Evolutionary conservation across 2,797 vertebrate genomes (phyloP).

Genomic region (Acanthurus tractus): DNA sequence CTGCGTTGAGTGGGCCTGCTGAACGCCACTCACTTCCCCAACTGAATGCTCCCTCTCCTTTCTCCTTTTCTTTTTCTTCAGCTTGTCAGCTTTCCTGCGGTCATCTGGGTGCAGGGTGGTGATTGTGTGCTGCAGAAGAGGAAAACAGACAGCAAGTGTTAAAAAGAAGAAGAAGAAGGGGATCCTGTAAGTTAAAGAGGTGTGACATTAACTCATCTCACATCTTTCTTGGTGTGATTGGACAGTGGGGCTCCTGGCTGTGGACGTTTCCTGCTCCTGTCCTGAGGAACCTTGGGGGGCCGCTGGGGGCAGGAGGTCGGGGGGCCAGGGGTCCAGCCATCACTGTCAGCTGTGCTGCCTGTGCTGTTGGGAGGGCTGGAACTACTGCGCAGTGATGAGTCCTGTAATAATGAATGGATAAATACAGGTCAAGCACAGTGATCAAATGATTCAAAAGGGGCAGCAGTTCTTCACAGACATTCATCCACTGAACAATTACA

Average conservation of each 20-base stretch:
- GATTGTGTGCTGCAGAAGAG: conserved; percentile 77
- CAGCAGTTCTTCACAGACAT: background rate
- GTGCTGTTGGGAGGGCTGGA: conserved; percentile 98
- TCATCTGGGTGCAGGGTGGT: conserved; percentile 88
- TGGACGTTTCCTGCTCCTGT: conserved; percentile 79
- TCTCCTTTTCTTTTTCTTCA: conserved; percentile 92
- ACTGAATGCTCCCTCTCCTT: conserved; percentile 86
- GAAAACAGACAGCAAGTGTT: background rate
- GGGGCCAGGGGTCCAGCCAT: conserved; percentile 91
- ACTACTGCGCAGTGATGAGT: conserved; percentile 90
- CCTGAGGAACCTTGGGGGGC: conserved; percentile 72
- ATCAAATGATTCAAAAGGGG: conserved; percentile 9
- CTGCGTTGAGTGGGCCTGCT: conserved; percentile 39
- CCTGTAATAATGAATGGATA: conserved; percentile 80
- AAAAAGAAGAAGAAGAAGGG: background rate
- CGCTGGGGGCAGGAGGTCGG: conserved; percentile 73
- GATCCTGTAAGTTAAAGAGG: background rate
- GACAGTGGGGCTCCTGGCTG: conserved; percentile 81
- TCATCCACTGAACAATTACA: conserved; percentile 7
- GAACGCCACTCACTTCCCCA: conserved; percentile 66
- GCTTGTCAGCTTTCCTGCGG: conserved; percentile 91
- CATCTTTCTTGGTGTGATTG: conserved; percentile 77
- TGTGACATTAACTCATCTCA: conserved; percentile 38
- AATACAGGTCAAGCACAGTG: background rate
- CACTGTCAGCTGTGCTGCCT: conserved; percentile 94